These are phyloP conservation scores for Sebastes alutus DNA, from an alignment of 2,797 vertebrate species.

Conservation along the genomic window DNA sequence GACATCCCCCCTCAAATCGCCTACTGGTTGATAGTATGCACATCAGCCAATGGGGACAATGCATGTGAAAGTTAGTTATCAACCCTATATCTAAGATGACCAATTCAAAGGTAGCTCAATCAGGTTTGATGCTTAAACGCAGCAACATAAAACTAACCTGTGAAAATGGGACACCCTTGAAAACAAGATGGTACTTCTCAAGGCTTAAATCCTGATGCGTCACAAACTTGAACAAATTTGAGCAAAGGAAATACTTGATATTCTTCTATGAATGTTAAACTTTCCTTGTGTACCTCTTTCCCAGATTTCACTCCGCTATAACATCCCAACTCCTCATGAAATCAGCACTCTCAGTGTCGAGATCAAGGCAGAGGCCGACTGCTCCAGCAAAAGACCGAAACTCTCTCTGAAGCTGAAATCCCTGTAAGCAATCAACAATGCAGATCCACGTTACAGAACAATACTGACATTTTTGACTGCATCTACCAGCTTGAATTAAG, in stretches of 20 bases:
- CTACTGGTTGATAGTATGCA: too few relatives aligned
- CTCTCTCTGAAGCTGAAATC: conserved; percentile 33
- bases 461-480: neutral
- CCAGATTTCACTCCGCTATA: conserved; percentile 74
- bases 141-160: too few relatives aligned
- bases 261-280: neutral
- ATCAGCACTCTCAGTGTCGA: conserved; percentile 39
- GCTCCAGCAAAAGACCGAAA: conserved; percentile 19
- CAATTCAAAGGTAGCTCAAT: neutral
- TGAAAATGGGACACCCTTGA: neutral
- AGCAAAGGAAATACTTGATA: neutral
- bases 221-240: neutral
- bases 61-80: neutral
- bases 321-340: conserved; percentile 68
- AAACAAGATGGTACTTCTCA: neutral
- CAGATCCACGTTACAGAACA: neutral
- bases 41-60: too few relatives aligned
- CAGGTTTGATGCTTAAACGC: too few relatives aligned
- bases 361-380: conserved; percentile 20
- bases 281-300: neutral
- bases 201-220: neutral
- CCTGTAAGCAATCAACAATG: conserved; percentile 40
- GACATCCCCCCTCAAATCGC: too few relatives aligned
- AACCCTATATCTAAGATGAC: neutral
- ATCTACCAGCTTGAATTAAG: neutral